Conservation (phyloP, 2,888 invertebrate genomes). For the Notocelia uddmanniana region DNA sequence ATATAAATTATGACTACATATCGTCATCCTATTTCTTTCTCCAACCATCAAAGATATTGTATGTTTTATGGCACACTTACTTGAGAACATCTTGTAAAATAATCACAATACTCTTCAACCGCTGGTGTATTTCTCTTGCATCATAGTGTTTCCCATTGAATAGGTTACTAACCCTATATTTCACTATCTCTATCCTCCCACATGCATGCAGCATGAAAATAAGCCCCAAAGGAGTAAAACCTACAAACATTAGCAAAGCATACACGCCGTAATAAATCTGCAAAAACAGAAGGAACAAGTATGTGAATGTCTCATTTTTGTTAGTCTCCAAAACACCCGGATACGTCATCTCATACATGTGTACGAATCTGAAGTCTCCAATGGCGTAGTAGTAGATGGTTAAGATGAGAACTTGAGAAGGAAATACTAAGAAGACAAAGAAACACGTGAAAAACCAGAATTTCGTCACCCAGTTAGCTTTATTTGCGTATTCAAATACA, state of each 20-base stretch:
- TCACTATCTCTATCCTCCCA: slow-evolving; percentile 30
- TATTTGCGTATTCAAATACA: slow-evolving; percentile 15
- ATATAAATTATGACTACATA: no score
- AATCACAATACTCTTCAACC: slow-evolving; percentile 36
- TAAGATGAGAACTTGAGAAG: background rate
- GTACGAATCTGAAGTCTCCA: slow-evolving; percentile 25
- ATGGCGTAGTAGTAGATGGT: slow-evolving; percentile 18
- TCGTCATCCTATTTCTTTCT: no score
- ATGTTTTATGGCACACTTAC: slow-evolving; percentile 24
- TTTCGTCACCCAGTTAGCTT: slow-evolving; percentile 7
- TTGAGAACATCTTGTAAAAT: slow-evolving; percentile 28
- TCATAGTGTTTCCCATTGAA: slow-evolving; percentile 31
- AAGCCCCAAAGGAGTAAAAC: slow-evolving; percentile 28
- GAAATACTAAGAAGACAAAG: slow-evolving; percentile 12
- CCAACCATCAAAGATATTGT: no score
- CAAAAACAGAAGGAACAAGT: slow-evolving; percentile 1
- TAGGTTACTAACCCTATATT: slow-evolving; percentile 17
- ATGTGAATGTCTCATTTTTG: slow-evolving; percentile 10
- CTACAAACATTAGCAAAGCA: slow-evolving; percentile 22
- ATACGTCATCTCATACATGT: slow-evolving; percentile 28
- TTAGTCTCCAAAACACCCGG: slow-evolving; percentile 2
- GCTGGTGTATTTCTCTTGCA: slow-evolving; percentile 17
- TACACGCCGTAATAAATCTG: slow-evolving; percentile 14
- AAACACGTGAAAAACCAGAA: slow-evolving; percentile 16
- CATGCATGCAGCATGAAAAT: slow-evolving; percentile 35